Evolutionary conservation across 2,888 invertebrate genomes (phyloP).

Genomic region (Volucella inanis): DNA sequence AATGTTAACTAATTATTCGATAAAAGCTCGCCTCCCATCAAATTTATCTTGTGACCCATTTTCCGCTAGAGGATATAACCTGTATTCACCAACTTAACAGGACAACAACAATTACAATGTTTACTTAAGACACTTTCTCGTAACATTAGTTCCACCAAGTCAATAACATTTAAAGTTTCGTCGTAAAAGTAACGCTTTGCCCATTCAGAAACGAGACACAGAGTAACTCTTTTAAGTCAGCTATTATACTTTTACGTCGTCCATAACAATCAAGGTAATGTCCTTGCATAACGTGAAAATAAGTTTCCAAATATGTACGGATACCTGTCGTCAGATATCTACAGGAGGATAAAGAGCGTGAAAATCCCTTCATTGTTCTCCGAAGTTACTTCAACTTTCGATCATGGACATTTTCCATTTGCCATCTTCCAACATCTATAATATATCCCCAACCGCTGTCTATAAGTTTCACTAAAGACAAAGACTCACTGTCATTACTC

Average conservation of each 20-base stretch:
- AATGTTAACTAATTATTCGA: constrained; percentile 63
- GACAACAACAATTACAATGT: constrained; percentile 19
- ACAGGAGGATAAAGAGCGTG: constrained; percentile 17
- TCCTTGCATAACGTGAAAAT: constrained; percentile 58
- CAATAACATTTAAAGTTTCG: constrained; percentile 52
- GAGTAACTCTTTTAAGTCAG: constrained; percentile 56
- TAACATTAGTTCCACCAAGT: constrained; percentile 46
- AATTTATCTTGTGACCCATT: neutral
- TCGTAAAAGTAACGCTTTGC: constrained; percentile 53
- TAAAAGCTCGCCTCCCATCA: constrained; percentile 11
- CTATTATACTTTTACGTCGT: constrained; percentile 30
- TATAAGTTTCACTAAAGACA: constrained; percentile 11
- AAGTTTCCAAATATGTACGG: constrained; percentile 47
- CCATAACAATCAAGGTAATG: constrained; percentile 71
- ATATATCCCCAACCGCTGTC: constrained; percentile 8
- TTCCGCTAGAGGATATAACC: constrained; percentile 9
- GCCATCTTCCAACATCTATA: neutral
- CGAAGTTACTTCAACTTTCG: constrained; percentile 50
- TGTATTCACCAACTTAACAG: neutral
- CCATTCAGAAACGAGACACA: constrained; percentile 26
- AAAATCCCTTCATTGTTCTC: constrained; percentile 42
- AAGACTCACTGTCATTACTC: constrained; percentile 12
- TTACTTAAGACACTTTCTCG: constrained; percentile 52
- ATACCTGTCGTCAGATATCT: neutral
- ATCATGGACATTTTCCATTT: constrained; percentile 21